Evolutionary conservation across 2,113 vertebrate genomes (phyloP), one percentile per base, ranked within the genome.

Genomic region (Gymnocephalus cernua): DNA sequence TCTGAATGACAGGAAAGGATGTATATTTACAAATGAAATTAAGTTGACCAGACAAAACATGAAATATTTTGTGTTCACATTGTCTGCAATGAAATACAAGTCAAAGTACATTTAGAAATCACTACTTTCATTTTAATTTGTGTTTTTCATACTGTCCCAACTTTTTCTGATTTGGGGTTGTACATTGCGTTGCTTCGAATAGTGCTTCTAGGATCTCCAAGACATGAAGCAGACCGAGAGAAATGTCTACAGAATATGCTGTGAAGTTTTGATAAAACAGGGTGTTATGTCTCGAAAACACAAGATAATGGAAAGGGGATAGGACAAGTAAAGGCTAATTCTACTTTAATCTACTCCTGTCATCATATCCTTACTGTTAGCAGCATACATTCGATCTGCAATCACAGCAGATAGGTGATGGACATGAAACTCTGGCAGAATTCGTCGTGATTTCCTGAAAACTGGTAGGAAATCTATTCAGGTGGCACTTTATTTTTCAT

Each of bases 171-270:
- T n/a, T n/a, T n/a, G n/a, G n/a, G n/a, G n/a, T n/a, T n/a, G n/a
- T n/a, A n/a, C 82, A 45, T 82, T 77, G 25, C n/a, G 74, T 82
- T 68, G 79, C 84, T 79, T 91, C 74, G 75, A 76, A 19, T 54
- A 54, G 59, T 18, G 51, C 81, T 76, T 79, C 72, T 53, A 54
- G 77, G 59, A 75, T 54, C 75, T 64, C 38, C 38, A 29, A 81
- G 64, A 56, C 66, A 59, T 16, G 74, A 75, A 66, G 59, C 41
- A 77, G 80, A 53, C 27, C 41, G 50, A 65, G 73, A 88, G 16
- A 64, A 70, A 57, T 80, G 45, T 77, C 51, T 15, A 18, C 1
- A 64, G 59, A 80, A 74, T 61, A 62, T 68, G 57, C 27, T 21
- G 58, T 21, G 51, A 76, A 82, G 59, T 82, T 80, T 77, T 75